Evolutionary conservation across 30 jellyfish, hydroid and myxozoan genomes (phyloP), one percentile per base, ranked within the genome.

Genomic region (Mastigias papua): DNA sequence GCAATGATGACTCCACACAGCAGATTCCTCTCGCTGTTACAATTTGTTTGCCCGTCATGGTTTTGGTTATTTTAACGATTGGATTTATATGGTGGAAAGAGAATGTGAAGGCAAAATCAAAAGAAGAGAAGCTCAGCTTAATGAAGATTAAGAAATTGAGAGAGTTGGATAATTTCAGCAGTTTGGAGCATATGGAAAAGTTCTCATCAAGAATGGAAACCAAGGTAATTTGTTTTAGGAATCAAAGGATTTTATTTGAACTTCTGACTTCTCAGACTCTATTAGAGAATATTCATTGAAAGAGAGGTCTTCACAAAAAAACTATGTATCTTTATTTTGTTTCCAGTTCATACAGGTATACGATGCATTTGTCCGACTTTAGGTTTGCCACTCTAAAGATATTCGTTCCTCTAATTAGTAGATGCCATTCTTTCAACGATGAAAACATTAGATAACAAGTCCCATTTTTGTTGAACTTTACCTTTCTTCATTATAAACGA

Each of bases 41-140:
- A 0, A 69, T 88, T 1, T 86, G 82, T 16, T 48, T 88, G 21
- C 96, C 96, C 8, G 91, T 88, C 34, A 30, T 49, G 27, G 10
- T 88, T 2, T 25, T 69, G 1, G 91, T 88, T 7, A 25, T 88
- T 0, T 66, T 88, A 49, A 27, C 69, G n/a, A 88, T 88, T 69
- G 91, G 96, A 15, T 66, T 88, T 35, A 78, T 78, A 46, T 88
- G 96, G 96, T 88, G 96, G 96, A 87, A 66, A 28, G 92, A 69
- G 75, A 71, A 85, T 30, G 48, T 35, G 6, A 48, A 73, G 68
- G 28, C 69, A 15, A 77, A 48, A 48, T 30, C 48, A 48, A 69
- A 73, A 19, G 54, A 60, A 60, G 94, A 51, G 60, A 77, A 42
- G 33, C 67, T 85, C 78, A 73, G 82, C 63, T 54, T 85, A 7